Base-by-base conservation (phyloP, 2,797 vertebrate species). In the Hoplostethus atlanticus region DNA sequence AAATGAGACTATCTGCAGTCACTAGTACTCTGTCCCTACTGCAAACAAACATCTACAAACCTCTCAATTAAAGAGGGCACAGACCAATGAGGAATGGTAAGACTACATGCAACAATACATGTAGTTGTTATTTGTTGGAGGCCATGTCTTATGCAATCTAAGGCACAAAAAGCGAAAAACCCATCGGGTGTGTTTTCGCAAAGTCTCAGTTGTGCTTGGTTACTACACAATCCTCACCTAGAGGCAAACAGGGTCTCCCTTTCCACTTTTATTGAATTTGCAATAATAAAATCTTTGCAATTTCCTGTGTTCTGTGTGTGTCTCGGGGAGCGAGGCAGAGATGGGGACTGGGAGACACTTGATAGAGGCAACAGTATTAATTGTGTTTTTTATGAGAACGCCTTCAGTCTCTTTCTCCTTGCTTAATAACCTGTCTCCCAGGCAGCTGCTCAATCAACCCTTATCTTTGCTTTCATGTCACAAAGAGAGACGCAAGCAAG, bases 251-350 rank as follows among this genome's bases (percentile, higher is more conserved):
- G 72, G 76, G 69, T 79, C 87, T 86, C 86, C 77, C 69, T 83
- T 83, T 87, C 53, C 61, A 77, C 83, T 89, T 93, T 92, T 91
- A 94, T 94, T 95, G 93, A 93, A 95, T 93, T 90, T 91, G 84
- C 88, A 94, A 93, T 95, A 95, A 95, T 94, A 95, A 93, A 92
- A 93, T 93, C 90, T 94, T 93, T 94, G 93, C 90, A 95, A 95
- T 95, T 95, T 95, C 95, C 95, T 95, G 94, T 94, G 83, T 87
- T 89, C 80, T 71, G 79, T 85, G 78, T 76, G 87, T 59, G 83
- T 76, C 78, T 86, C 76, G 50, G 73, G 34, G 80, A 87, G 87
- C 63, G 82, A 86, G 77, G 82, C 76, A 79, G 85, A 93, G 91
- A 91, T 90, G 83, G 81, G 61, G 74, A 83, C 81, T 28, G 60